phyloP scores from a whole-genome alignment of 2,113 vertebrate genomes.

The Tragelaphus imberbis region DNA sequence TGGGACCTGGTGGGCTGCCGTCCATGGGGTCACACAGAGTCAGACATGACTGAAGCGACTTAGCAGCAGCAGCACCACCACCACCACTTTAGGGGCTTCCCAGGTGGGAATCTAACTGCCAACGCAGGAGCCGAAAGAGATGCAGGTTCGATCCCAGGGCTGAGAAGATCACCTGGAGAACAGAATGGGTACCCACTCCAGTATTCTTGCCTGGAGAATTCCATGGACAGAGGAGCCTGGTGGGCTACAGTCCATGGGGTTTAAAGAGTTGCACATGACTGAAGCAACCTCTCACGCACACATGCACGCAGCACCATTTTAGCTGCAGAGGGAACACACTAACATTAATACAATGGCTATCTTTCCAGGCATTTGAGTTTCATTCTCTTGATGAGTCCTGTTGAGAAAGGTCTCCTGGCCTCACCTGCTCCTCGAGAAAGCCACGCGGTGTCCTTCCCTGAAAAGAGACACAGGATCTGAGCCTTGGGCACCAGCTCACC shows the following conservation, averaged over 20 bases:
- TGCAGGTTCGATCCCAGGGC: background rate
- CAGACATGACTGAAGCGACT: accelerated
- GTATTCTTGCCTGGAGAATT: background rate
- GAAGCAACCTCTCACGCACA: background rate
- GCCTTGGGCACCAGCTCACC: background rate
- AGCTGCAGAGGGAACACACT: background rate
- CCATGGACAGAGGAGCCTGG: background rate
- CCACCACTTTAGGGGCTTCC: background rate
- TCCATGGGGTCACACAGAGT: no score
- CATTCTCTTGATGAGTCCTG: background rate
- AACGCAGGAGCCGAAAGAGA: background rate
- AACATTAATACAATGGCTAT: background rate
- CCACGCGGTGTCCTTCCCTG: background rate
- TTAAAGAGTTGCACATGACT: background rate
- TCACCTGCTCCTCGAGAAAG: background rate
- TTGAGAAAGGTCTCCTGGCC: background rate
- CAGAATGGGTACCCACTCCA: background rate
- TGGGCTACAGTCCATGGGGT: background rate
- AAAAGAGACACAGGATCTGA: background rate
- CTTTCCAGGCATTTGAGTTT: background rate
- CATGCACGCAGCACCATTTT: background rate
- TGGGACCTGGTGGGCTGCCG: no score
- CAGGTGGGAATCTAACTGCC: background rate
- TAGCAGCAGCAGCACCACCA: no score
- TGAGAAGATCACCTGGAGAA: background rate